Conservation (phyloP, 1,140 invertebrate genomes). For the Micrasema longulum region DNA sequence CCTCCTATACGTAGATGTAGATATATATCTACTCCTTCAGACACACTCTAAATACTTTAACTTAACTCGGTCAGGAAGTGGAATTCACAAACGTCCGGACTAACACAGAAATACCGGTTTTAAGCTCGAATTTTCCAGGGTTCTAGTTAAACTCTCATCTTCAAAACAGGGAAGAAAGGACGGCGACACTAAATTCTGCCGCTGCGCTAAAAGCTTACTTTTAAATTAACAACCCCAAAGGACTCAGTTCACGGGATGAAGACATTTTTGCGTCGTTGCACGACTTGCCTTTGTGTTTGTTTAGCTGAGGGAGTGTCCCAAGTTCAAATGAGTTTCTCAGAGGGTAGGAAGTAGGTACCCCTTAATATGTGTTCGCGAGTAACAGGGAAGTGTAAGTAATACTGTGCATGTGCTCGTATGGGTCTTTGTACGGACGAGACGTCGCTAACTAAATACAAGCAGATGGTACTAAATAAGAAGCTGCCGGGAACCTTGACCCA, state of each 20-base stretch:
- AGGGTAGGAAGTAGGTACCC: conserved; percentile 7
- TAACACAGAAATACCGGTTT: conserved; percentile 26
- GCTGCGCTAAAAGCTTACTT: background rate
- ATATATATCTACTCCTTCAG: conserved; percentile 1
- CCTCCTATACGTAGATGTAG: background rate
- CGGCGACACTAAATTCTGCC: background rate
- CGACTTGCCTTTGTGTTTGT: background rate
- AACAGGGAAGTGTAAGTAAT: conserved; percentile 8
- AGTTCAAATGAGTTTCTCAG: conserved; percentile 41
- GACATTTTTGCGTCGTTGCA: conserved; percentile 6
- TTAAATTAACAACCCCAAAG: background rate
- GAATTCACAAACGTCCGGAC: conserved; percentile 35
- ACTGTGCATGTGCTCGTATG: conserved; percentile 7
- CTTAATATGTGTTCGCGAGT: conserved; percentile 22
- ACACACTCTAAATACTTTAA: conserved; percentile 5
- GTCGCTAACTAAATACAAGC: conserved; percentile 51
- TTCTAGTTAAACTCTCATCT: conserved; percentile 23
- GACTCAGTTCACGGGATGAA: too few relatives aligned
- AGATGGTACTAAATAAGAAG: conserved; percentile 47
- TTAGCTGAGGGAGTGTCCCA: background rate
- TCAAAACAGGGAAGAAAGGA: background rate
- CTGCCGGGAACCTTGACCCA: conserved; percentile 47
- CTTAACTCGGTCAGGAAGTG: conserved; percentile 25
- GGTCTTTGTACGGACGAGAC: conserved; percentile 34
- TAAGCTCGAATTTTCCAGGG: conserved; percentile 12